A percentile compares a stretch with the other conserved stretches of the same genome.
Evolutionary conservation across 2,113 vertebrate species (phyloP).

Genomic region (human (Homo sapiens)): GRCh38 chr21:39915501-39916000

Average conservation of each 20-base stretch:
- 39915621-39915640: not conserved
- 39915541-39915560: not conserved
- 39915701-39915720: not conserved
- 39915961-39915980: fast-evolving
- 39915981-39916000: not conserved
- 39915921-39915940: fast-evolving
- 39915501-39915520: not conserved
- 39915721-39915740: not conserved
- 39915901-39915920: not conserved
- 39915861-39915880: not conserved
- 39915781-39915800: not conserved
- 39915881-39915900: not conserved
- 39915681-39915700: not conserved
- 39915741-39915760: not conserved
- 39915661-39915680: not conserved
- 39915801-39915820: fast-evolving
- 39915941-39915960: not conserved
- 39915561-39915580: not conserved
- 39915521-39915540: not conserved
- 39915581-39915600: not conserved
- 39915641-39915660: not conserved
- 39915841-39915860: not conserved
- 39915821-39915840: not conserved
- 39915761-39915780: not conserved
- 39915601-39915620: too few relatives aligned